Conservation (phyloP, 2,113 vertebrate species). For the Brachyhypopomus gauderio region DNA sequence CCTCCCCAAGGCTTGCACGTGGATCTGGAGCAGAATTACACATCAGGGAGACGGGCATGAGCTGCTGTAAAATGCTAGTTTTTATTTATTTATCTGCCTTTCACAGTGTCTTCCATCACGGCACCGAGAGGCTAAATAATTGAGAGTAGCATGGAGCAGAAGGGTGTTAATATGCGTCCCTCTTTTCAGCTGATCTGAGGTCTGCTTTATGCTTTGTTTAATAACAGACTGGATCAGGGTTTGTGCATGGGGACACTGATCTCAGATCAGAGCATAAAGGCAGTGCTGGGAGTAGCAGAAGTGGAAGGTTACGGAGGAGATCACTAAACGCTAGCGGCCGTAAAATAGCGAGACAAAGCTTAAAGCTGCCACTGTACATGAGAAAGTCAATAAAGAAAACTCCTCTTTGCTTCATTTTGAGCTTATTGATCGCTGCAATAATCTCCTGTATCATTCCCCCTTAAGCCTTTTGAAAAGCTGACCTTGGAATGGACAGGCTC, state of each 20-base stretch:
- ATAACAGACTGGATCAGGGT: background rate
- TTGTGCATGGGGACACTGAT: background rate
- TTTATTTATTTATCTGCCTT: constrained; percentile 76
- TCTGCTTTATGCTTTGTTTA: background rate
- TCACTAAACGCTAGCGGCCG: constrained; percentile 74
- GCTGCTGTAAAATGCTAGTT: constrained; percentile 65
- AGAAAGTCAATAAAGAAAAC: constrained; percentile 80
- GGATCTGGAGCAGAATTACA: constrained; percentile 62
- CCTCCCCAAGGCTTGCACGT: constrained; percentile 53
- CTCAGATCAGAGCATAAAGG: constrained; percentile 15
- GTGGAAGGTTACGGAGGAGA: constrained; percentile 54
- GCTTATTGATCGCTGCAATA: constrained; percentile 83
- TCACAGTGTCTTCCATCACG: constrained; percentile 67
- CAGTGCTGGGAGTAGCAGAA: constrained; percentile 49
- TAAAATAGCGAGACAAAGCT: constrained; percentile 81
- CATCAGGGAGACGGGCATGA: constrained; percentile 55
- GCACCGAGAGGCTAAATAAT: constrained; percentile 75
- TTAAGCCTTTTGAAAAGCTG: constrained; percentile 75
- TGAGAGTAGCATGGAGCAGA: constrained; percentile 67
- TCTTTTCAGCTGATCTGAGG: constrained; percentile 4
- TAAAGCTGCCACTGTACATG: constrained; percentile 81
- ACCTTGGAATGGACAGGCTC: constrained; percentile 78
- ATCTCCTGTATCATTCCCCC: constrained; percentile 81
- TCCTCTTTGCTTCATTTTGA: constrained; percentile 81
- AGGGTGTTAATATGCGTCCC: constrained; percentile 19